Evolutionary conservation across 2,113 vertebrate genomes (phyloP).

Genomic region (Serilophus lunatus): DNA sequence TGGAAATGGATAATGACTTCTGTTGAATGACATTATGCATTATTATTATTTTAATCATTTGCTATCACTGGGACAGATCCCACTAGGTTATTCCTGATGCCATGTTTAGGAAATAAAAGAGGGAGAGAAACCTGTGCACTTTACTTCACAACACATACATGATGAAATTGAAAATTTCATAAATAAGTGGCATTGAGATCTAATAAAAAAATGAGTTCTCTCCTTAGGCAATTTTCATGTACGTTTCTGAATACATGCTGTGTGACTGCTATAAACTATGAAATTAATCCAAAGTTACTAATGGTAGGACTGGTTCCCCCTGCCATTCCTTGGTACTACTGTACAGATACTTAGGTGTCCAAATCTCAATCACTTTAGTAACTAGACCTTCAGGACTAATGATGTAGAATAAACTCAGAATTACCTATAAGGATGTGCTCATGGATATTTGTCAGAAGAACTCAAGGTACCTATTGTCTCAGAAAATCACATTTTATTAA

Average conservation of each 20-base stretch:
- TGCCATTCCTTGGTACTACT: neutral
- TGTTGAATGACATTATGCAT: neutral
- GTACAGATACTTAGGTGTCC: neutral
- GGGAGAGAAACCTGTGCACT: neutral
- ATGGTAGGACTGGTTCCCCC: neutral
- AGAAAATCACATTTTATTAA: neutral
- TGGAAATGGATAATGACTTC: conserved; percentile 16
- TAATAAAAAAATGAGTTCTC: neutral
- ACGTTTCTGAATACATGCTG: neutral
- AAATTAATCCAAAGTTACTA: neutral
- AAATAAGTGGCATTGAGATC: neutral
- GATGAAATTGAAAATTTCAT: neutral
- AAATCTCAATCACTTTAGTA: neutral
- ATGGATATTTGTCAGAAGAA: neutral
- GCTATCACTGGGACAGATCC: neutral
- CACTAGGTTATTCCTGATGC: neutral
- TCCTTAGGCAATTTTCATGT: neutral
- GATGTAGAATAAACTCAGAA: neutral
- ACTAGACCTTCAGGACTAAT: neutral
- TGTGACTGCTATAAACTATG: neutral
- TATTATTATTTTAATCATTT: conserved; percentile 42
- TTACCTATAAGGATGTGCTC: neutral
- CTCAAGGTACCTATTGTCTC: neutral
- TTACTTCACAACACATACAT: neutral
- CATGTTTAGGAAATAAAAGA: neutral